Evolutionary conservation across 2,888 invertebrate species (phyloP).

Genomic region (Trichopoda pennipes): DNA sequence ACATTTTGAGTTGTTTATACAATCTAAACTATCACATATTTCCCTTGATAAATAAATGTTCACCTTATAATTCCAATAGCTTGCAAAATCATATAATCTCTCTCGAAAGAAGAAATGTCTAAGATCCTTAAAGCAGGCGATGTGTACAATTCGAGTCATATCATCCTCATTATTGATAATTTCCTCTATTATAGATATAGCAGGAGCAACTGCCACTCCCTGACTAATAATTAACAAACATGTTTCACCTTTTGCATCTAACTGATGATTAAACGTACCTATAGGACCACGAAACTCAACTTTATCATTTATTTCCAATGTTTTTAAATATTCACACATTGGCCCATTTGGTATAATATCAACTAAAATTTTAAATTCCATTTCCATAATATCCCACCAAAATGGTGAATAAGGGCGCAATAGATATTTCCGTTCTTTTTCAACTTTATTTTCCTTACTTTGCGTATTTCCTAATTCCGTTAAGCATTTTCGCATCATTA

Average conservation of each 20-base stretch:
- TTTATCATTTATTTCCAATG: constrained; percentile 81
- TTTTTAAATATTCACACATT: constrained; percentile 83
- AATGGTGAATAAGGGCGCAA: constrained; percentile 80
- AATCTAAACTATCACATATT: constrained; percentile 66
- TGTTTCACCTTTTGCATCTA: constrained; percentile 52
- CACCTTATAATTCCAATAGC: constrained; percentile 89
- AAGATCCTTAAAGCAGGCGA: constrained; percentile 84
- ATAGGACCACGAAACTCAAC: constrained; percentile 89
- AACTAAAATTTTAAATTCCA: constrained; percentile 84
- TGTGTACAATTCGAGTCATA: constrained; percentile 84
- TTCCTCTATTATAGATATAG: constrained; percentile 84
- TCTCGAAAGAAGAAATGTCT: constrained; percentile 84
- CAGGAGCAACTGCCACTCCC: constrained; percentile 89
- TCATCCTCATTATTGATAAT: constrained; percentile 86
- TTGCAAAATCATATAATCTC: constrained; percentile 83
- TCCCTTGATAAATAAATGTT: constrained; percentile 83
- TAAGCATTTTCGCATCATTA: constrained; percentile 73
- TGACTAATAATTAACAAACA: constrained; percentile 84
- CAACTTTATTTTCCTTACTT: neutral
- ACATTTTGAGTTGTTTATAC: constrained; percentile 58
- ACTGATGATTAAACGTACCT: constrained; percentile 72
- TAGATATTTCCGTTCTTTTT: constrained; percentile 63
- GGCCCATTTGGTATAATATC: constrained; percentile 83
- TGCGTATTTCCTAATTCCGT: neutral
- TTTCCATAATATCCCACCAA: constrained; percentile 73